These are phyloP conservation scores for Hydrolagus affinis DNA, from an alignment of 2,113 vertebrate species.

Conservation along the genomic window DNA sequence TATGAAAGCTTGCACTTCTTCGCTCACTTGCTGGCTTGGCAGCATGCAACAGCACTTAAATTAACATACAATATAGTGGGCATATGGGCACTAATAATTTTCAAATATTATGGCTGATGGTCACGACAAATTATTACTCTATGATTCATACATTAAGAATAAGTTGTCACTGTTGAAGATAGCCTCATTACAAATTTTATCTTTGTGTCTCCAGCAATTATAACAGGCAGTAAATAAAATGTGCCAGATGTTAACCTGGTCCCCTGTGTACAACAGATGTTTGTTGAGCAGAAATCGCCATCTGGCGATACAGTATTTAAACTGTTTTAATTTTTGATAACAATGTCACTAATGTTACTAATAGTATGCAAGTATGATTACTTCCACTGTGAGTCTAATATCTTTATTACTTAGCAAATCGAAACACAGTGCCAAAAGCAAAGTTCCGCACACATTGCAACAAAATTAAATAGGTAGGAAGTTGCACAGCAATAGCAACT, in stretches of 20 bases:
- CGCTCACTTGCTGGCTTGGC: too few species aligned
- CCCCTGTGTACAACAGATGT: not conserved
- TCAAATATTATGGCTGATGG: too few species aligned
- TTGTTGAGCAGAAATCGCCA: not conserved
- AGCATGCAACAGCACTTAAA: too few species aligned
- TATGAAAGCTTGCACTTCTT: too few species aligned
- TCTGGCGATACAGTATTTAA: not conserved
- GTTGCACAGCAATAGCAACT: not conserved
- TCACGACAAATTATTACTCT: not conserved
- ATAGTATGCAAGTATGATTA: not conserved
- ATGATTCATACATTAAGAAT: not conserved
- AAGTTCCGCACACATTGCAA: not conserved
- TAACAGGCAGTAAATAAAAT: not conserved
- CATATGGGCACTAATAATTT: too few species aligned
- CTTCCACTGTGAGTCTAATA: not conserved
- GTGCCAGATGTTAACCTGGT: not conserved
- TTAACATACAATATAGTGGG: too few species aligned
- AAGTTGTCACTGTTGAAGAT: not conserved
- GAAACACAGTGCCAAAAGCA: not conserved
- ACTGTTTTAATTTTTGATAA: not conserved
- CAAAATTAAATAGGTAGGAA: not conserved
- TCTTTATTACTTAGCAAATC: not conserved
- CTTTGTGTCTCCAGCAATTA: not conserved
- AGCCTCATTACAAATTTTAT: not conserved
- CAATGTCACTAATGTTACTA: not conserved